phyloP scores from a whole-genome alignment of 2,888 invertebrate genomes.

The Cerceris ruficornis region DNA sequence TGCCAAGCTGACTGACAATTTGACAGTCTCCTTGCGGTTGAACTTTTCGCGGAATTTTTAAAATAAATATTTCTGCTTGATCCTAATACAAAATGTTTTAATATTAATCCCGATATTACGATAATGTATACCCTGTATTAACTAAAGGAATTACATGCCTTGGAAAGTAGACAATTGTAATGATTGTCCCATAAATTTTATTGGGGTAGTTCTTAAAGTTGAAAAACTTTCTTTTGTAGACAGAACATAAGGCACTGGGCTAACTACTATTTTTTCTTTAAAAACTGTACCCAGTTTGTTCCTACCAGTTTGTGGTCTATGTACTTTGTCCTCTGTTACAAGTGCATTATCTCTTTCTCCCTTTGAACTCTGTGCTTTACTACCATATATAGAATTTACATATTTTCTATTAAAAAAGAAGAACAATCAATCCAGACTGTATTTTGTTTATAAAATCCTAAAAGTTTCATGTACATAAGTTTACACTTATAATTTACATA shows the following conservation, averaged over 20 bases:
- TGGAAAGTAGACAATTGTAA: slow-evolving; percentile 67
- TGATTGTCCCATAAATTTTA: slow-evolving; percentile 72
- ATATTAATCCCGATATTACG: slow-evolving; percentile 8
- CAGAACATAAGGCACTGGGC: slow-evolving; percentile 77
- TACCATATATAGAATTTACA: slow-evolving; percentile 21
- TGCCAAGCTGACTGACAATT: slow-evolving; percentile 77
- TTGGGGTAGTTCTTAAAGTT: slow-evolving; percentile 77
- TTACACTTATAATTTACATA: slow-evolving; percentile 19
- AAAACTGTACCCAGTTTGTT: slow-evolving; percentile 78
- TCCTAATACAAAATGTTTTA: slow-evolving; percentile 35
- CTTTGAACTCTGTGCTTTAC: slow-evolving; percentile 20
- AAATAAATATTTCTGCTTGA: slow-evolving; percentile 52
- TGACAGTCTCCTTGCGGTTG: slow-evolving; percentile 64
- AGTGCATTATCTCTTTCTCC: slow-evolving; percentile 7
- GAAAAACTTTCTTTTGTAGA: slow-evolving; percentile 78
- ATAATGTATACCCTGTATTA: not conserved
- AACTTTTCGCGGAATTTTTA: slow-evolving; percentile 64
- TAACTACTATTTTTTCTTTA: slow-evolving; percentile 78
- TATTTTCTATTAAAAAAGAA: slow-evolving; percentile 36
- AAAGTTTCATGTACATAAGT: not conserved
- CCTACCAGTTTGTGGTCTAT: slow-evolving; percentile 66
- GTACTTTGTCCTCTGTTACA: slow-evolving; percentile 36
- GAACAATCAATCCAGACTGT: not conserved
- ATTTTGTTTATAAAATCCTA: not conserved
- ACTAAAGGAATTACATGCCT: slow-evolving; percentile 57